Conservation (phyloP, 2,113 vertebrate genomes). For the Mormyrus lacerda region DNA sequence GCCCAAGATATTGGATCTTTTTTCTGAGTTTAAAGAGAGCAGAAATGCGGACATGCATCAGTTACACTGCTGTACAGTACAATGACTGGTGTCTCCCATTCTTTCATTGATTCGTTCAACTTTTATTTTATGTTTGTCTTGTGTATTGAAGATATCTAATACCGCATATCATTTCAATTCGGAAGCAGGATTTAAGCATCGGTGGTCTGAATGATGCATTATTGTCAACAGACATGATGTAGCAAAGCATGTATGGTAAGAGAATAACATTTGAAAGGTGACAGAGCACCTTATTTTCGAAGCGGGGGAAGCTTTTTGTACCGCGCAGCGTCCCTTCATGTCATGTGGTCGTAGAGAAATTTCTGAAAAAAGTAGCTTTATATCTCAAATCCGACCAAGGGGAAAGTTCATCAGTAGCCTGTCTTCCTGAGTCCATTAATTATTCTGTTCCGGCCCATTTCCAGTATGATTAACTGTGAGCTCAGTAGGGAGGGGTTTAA, state of each 20-base stretch:
- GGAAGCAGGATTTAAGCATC: not conserved
- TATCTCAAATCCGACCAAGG: not conserved
- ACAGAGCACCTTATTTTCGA: not conserved
- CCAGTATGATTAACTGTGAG: not conserved
- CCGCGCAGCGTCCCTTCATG: not conserved
- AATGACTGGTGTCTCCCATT: slow-evolving; percentile 15
- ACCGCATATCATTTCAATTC: not conserved
- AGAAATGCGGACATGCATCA: not conserved
- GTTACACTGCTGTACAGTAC: not conserved
- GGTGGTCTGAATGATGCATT: not conserved
- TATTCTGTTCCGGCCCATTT: not conserved
- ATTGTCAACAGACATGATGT: not conserved
- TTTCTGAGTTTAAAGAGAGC: not conserved
- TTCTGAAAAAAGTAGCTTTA: not conserved
- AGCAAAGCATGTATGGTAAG: not conserved
- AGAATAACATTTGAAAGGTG: not conserved
- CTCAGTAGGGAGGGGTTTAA: not conserved
- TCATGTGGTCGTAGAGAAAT: not conserved
- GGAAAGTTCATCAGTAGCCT: not conserved
- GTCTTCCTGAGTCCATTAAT: not conserved
- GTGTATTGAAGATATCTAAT: not conserved
- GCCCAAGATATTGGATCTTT: not conserved
- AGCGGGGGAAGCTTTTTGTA: not conserved
- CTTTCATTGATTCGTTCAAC: not conserved
- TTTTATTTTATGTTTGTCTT: not conserved